Conservation (phyloP, 1,140 invertebrate genomes). For the Brachionus rotundiformis region DNA sequence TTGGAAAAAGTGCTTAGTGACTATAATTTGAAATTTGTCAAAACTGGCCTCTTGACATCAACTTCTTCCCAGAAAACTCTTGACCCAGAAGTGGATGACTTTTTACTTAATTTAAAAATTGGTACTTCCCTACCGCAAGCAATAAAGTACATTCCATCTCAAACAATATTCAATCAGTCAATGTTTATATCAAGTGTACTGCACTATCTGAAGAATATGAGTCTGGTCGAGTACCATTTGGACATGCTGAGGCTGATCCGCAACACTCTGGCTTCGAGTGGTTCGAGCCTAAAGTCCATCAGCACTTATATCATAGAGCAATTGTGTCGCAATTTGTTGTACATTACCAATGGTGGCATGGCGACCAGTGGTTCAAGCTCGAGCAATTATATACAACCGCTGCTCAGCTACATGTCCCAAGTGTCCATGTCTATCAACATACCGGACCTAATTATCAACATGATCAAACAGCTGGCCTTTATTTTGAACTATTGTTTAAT, state of each 20-base stretch:
- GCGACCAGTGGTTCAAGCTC: slow-evolving; percentile 10
- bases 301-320: slow-evolving; percentile 78
- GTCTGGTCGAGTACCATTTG: slow-evolving; percentile 69
- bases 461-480: slow-evolving; percentile 34
- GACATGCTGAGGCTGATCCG: slow-evolving; percentile 80
- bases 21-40: slow-evolving; percentile 16
- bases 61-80: slow-evolving; percentile 46
- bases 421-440: slow-evolving; percentile 13
- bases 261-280: slow-evolving; percentile 74
- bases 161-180: slow-evolving; percentile 69
- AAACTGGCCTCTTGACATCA: slow-evolving; percentile 46
- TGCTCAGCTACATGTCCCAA: slow-evolving; percentile 28
- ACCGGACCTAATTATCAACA: slow-evolving; percentile 27
- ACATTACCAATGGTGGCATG: slow-evolving; percentile 57
- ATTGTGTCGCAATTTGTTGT: slow-evolving; percentile 79
- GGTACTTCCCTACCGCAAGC: not conserved
- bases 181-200: slow-evolving; percentile 82
- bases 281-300: slow-evolving; percentile 74
- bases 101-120: slow-evolving; percentile 40
- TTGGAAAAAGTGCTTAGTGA: slow-evolving; percentile 24
- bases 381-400: slow-evolving; percentile 24
- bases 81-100: not conserved
- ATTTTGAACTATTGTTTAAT: slow-evolving; percentile 46
- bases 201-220: slow-evolving; percentile 71
- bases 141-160: slow-evolving; percentile 55